Evolutionary conservation across 2,888 invertebrate genomes (phyloP).

Genomic region (Aphodius granarius): DNA sequence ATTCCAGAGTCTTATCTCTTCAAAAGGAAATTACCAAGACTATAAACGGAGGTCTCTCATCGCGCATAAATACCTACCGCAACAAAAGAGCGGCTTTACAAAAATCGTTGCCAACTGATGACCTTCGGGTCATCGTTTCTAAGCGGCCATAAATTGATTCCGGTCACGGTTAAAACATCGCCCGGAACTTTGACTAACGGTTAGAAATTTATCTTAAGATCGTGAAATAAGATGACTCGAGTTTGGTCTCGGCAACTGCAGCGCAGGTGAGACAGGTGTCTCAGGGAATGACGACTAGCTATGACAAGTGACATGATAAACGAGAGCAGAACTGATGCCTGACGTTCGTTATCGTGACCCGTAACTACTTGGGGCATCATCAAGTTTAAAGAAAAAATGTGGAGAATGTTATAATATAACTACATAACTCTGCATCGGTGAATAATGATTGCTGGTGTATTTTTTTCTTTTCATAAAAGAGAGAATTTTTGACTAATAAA

Average conservation of each 20-base stretch:
- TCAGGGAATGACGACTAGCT: not conserved
- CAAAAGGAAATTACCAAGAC: not conserved
- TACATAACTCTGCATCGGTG: too few species aligned
- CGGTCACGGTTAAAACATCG: not conserved
- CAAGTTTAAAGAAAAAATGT: not conserved
- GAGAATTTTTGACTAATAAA: too few species aligned
- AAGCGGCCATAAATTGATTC: not conserved
- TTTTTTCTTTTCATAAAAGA: too few species aligned
- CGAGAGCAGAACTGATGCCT: not conserved
- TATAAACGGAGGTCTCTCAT: not conserved
- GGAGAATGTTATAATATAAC: not conserved
- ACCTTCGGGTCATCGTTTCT: not conserved
- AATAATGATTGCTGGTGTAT: too few species aligned
- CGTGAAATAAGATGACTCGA: not conserved
- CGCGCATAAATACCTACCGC: not conserved
- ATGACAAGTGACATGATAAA: not conserved
- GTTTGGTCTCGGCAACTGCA: too few species aligned
- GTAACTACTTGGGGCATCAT: not conserved
- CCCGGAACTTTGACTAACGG: not conserved
- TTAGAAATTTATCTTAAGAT: not conserved
- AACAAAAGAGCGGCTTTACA: not conserved
- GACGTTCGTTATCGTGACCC: not conserved
- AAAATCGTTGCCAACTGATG: not conserved
- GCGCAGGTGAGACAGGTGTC: not conserved
- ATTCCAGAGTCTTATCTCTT: not conserved